Conservation (phyloP, 2,113 vertebrate species). For the Rhinolophus ferrumequinum region DNA sequence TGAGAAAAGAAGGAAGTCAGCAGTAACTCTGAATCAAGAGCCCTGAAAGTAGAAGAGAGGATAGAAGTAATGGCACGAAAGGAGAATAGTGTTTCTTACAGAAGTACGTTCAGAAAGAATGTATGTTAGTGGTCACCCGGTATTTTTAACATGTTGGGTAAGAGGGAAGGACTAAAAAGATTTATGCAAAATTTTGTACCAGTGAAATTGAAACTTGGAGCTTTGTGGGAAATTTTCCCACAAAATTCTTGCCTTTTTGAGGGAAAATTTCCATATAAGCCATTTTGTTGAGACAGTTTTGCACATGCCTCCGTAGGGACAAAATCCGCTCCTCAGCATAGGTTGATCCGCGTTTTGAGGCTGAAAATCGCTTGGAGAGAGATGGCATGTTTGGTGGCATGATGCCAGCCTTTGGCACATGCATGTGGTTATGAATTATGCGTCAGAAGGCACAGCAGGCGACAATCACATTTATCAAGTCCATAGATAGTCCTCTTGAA, state of each 20-base stretch:
- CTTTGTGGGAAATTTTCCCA: too few species aligned
- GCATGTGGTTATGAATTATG: too few species aligned
- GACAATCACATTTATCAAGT: background rate
- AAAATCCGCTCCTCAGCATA: background rate
- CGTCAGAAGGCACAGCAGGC: background rate
- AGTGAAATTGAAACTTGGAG: background rate
- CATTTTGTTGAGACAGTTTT: background rate
- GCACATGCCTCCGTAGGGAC: background rate
- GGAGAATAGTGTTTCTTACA: background rate
- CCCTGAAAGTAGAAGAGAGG: background rate
- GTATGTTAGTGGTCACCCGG: background rate
- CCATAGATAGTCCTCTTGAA: background rate
- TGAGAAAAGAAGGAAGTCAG: constrained; percentile 38
- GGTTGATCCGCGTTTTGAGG: background rate
- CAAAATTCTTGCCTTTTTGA: background rate
- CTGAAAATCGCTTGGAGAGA: background rate
- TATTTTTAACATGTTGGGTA: background rate
- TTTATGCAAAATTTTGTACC: background rate
- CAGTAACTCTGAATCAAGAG: background rate
- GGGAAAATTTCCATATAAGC: background rate
- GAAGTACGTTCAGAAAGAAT: background rate
- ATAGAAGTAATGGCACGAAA: background rate
- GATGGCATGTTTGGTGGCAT: background rate
- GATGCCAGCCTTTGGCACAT: background rate
- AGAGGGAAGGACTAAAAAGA: background rate